Percentiles rank a stretch among this genome's conserved stretches.
These are phyloP conservation scores for Lonchura striata DNA, from an alignment of 2,113 vertebrate species.

Conservation along the genomic window DNA sequence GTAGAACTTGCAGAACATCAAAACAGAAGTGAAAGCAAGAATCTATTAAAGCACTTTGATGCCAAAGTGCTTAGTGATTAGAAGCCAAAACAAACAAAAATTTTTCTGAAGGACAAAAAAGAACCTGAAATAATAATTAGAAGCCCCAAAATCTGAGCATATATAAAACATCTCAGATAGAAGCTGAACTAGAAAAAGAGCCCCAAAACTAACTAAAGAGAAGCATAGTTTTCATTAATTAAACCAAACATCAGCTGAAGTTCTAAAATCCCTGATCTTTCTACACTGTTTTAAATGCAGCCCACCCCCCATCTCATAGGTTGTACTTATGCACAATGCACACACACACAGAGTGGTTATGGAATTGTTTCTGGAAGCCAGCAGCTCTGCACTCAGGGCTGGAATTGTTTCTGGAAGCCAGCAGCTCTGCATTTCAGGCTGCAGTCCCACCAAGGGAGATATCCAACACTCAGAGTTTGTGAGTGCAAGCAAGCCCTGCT, in stretches of 20 bases:
- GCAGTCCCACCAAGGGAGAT: not conserved
- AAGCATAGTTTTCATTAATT: not conserved
- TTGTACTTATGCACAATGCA: rapidly evolving
- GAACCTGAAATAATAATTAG: not conserved
- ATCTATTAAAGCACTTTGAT: not conserved
- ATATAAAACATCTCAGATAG: not conserved
- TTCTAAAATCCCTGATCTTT: not conserved
- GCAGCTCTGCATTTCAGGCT: not conserved
- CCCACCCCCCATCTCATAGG: not conserved
- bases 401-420: not conserved
- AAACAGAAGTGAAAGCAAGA: not conserved
- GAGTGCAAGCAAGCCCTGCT: not conserved
- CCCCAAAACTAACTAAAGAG: not conserved
- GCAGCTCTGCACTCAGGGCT: not conserved
- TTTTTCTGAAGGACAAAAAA: not conserved
- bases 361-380: not conserved
- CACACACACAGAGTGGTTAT: too few relatives aligned
- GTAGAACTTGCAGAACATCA: not conserved
- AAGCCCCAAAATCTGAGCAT: not conserved
- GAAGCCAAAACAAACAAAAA: not conserved
- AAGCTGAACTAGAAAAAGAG: not conserved
- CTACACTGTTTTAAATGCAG: not conserved
- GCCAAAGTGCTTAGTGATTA: not conserved
- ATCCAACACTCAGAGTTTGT: not conserved
- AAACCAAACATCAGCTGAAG: not conserved